A percentile compares a stretch with the other conserved stretches of the same genome.
Evolutionary conservation across 2,797 vertebrate species (phyloP).

Genomic region (Onychomys torridus): DNA sequence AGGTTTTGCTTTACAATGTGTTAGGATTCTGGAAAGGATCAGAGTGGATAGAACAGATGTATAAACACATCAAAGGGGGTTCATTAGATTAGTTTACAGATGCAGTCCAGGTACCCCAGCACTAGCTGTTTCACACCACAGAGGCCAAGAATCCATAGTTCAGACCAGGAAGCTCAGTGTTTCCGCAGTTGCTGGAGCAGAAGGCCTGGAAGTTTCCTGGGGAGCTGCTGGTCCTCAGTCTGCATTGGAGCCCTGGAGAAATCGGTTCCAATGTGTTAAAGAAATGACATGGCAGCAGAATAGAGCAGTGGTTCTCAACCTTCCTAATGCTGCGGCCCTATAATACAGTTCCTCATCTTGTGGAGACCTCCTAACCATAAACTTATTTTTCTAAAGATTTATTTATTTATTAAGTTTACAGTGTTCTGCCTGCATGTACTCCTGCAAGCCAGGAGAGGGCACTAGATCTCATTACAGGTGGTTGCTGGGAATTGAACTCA

Average conservation of each 20-base stretch:
- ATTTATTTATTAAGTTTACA: too few species aligned
- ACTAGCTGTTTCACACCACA: not conserved
- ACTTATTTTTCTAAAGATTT: not conserved
- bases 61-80: not conserved
- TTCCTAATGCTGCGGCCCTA: not conserved
- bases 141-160: not conserved
- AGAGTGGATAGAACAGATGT: not conserved
- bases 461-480: too few species aligned
- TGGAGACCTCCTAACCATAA: not conserved
- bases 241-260: not conserved
- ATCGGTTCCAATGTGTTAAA: not conserved
- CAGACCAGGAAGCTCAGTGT: not conserved
- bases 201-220: not conserved
- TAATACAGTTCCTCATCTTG: not conserved
- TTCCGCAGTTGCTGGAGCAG: not conserved
- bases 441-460: too few species aligned
- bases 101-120: not conserved
- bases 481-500: too few species aligned
- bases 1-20: not conserved
- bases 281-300: not conserved
- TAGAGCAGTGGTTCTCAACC: not conserved
- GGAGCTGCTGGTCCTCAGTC: not conserved
- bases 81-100: not conserved
- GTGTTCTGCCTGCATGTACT: too few species aligned
- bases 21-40: not conserved